Evolutionary conservation across 2,113 vertebrate genomes (phyloP).

Genomic region (Mastomys coucha): DNA sequence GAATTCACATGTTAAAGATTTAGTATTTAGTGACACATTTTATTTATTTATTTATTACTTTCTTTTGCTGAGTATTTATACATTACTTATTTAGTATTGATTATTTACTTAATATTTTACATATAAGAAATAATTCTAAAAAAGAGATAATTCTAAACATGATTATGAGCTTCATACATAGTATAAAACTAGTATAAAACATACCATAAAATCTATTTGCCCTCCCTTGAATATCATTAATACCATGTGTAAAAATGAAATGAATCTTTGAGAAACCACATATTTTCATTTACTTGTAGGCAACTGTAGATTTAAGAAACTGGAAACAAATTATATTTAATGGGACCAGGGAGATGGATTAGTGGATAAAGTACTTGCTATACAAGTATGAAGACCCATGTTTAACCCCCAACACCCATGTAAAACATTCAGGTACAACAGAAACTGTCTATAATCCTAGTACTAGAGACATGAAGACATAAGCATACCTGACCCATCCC

Average conservation of each 20-base stretch:
- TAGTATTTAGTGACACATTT: not conserved
- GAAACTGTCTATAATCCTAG: not conserved
- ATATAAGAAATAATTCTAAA: constrained; percentile 23
- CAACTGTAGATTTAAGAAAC: not conserved
- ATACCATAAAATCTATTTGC: not conserved
- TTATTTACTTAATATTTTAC: not conserved
- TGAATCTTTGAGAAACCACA: not conserved
- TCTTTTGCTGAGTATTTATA: too few species aligned
- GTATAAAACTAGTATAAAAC: not conserved
- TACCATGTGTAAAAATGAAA: not conserved
- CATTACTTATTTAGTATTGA: too few species aligned
- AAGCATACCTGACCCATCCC: too few species aligned
- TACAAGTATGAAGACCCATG: not conserved
- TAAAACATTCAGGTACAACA: too few species aligned
- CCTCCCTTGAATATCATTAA: not conserved
- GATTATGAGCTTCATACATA: not conserved
- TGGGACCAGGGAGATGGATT: not conserved
- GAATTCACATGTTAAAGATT: not conserved
- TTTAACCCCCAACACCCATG: not conserved
- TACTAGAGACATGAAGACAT: not conserved
- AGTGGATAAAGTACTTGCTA: not conserved
- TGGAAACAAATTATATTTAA: not conserved
- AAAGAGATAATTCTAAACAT: constrained; percentile 13
- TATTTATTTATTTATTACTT: too few species aligned
- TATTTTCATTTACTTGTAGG: constrained; percentile 27